Percentiles rank a stretch among this genome's conserved stretches.
phyloP scores from a whole-genome alignment of 1,140 invertebrate genomes.

The Habropoda laboriosa region DNA sequence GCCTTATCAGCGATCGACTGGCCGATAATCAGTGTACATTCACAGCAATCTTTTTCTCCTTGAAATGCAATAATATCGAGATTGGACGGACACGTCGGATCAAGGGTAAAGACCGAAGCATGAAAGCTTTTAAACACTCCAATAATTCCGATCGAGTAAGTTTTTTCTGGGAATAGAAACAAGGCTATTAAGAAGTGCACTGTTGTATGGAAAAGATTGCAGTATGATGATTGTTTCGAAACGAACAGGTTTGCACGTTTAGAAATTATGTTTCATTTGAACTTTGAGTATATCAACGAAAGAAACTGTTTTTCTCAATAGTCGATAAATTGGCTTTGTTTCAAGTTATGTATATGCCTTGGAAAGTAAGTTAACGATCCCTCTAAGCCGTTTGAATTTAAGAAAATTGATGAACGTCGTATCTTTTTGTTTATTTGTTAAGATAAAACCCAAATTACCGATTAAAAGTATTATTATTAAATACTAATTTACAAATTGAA shows the following conservation, averaged over 20 bases:
- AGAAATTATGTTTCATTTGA: no score
- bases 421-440: no score
- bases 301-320: no score
- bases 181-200: not conserved
- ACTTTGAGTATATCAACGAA: no score
- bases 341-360: no score
- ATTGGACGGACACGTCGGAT: not conserved
- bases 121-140: not conserved
- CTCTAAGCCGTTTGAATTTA: no score
- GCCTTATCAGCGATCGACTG: conserved; percentile 65
- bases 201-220: not conserved
- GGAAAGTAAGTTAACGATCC: no score
- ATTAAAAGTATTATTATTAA: no score
- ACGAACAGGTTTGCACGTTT: not conserved
- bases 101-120: not conserved
- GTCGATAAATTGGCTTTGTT: no score
- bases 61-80: conserved; percentile 15
- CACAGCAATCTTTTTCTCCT: conserved; percentile 47
- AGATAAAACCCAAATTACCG: no score
- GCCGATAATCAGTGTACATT: conserved; percentile 56
- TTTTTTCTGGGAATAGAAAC: not conserved
- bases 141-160: not conserved
- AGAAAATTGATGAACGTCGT: no score
- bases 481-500: no score
- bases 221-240: not conserved